Conservation (phyloP, 1,140 invertebrate species). For the Pseudomyrmex sp. region DNA sequence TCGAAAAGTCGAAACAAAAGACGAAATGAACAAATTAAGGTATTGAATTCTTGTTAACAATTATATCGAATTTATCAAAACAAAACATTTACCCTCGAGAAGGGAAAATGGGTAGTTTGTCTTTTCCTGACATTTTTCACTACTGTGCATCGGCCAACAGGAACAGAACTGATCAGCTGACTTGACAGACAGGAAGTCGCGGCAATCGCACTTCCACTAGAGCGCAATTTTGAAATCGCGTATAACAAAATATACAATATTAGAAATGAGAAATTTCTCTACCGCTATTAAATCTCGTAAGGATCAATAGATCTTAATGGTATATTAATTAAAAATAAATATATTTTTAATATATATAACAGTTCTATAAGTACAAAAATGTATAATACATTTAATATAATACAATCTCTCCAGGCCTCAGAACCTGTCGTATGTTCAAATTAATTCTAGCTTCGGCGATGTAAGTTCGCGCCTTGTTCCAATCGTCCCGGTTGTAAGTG, state of each 20-base stretch:
- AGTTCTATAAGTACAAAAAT: slow-evolving; percentile 3
- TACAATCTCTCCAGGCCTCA: slow-evolving; percentile 82
- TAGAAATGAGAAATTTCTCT: too few relatives aligned
- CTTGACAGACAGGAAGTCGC: slow-evolving; percentile 75
- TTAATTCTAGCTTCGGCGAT: slow-evolving; percentile 89
- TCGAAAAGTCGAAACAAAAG: slow-evolving; percentile 25
- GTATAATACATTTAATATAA: slow-evolving; percentile 34
- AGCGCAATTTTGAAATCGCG: slow-evolving; percentile 51
- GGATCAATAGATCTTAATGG: too few relatives aligned
- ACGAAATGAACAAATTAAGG: slow-evolving; percentile 36
- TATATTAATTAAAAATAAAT: background rate
- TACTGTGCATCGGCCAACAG: slow-evolving; percentile 75
- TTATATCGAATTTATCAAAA: slow-evolving; percentile 1
- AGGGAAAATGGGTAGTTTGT: slow-evolving; percentile 98
- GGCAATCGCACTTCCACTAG: background rate
- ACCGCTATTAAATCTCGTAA: too few relatives aligned
- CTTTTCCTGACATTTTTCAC: slow-evolving; percentile 95
- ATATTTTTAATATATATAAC: slow-evolving; percentile 42
- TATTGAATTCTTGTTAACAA: background rate
- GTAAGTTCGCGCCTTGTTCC: slow-evolving; percentile 86
- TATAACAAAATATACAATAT: too few relatives aligned
- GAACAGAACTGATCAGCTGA: slow-evolving; percentile 84
- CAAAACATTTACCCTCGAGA: slow-evolving; percentile 95
- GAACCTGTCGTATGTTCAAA: slow-evolving; percentile 91
- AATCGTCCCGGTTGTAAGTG: slow-evolving; percentile 80